Conservation (phyloP, 1,140 invertebrate genomes). For the Hestina assimilis region DNA sequence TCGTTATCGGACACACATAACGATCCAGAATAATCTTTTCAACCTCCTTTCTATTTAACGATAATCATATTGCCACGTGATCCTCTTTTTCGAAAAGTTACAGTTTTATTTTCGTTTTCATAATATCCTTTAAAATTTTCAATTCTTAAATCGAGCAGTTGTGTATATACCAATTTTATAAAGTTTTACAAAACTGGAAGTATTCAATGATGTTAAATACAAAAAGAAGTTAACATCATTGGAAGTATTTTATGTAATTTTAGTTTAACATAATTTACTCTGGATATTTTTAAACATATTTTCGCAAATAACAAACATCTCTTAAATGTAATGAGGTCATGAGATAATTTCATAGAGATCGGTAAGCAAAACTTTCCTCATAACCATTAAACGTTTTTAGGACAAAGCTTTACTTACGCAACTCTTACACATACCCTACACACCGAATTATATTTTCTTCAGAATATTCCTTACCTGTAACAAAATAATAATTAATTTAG, state of each 20-base stretch:
- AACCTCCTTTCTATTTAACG: constrained; percentile 28
- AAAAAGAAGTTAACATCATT: no score
- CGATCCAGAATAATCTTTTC: constrained; percentile 35
- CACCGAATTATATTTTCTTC: no score
- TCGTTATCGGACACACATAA: constrained; percentile 42
- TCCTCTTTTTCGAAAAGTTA: constrained; percentile 22
- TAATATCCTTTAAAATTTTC: no score
- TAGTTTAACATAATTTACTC: background rate
- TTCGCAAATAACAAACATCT: background rate
- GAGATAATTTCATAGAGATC: constrained; percentile 5
- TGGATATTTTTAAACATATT: background rate
- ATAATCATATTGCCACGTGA: constrained; percentile 23
- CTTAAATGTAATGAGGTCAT: background rate
- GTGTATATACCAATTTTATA: no score
- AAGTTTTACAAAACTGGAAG: no score
- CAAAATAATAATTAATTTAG: constrained; percentile 32
- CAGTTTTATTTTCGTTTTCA: no score
- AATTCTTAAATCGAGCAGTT: no score
- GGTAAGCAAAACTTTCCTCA: background rate
- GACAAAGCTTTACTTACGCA: background rate
- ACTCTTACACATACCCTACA: background rate
- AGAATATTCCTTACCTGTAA: constrained; percentile 53
- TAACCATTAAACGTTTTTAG: background rate
- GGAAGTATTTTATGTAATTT: background rate
- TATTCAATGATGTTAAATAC: no score